Conservation (phyloP, 2,888 invertebrate species). For the Drosophila anceps region DNA sequence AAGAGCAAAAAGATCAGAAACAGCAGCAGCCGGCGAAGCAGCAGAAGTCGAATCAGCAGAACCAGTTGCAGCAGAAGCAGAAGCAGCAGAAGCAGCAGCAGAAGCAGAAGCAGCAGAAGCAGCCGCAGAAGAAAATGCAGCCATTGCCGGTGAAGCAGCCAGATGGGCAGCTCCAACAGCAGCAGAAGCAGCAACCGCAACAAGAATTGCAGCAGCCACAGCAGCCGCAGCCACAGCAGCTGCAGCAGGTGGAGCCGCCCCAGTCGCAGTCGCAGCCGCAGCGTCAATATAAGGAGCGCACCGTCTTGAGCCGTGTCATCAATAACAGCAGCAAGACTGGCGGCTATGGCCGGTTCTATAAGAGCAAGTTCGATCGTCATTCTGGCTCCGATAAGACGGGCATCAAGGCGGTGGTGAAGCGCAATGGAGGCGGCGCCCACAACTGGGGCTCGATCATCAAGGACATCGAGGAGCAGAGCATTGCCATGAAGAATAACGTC, state of each 20-base stretch:
- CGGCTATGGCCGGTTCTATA: not conserved
- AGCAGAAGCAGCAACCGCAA: not conserved
- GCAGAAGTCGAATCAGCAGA: not conserved
- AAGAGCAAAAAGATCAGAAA: not conserved
- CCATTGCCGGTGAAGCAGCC: no score
- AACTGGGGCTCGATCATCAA: slow-evolving; percentile 41
- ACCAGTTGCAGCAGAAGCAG: not conserved
- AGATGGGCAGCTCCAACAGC: not conserved
- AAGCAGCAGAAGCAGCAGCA: not conserved
- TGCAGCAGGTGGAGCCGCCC: not conserved
- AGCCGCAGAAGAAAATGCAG: not conserved
- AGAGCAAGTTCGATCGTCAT: slow-evolving; percentile 32
- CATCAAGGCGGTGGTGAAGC: slow-evolving; percentile 31
- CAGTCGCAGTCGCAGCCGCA: not conserved
- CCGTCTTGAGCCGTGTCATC: slow-evolving; percentile 15
- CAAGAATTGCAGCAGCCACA: not conserved
- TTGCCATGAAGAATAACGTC: not conserved
- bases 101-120: not conserved
- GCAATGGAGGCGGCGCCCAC: slow-evolving; percentile 41
- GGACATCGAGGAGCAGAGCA: slow-evolving; percentile 29
- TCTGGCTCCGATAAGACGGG: slow-evolving; percentile 34
- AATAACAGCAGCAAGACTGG: slow-evolving; percentile 17
- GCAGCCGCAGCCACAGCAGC: not conserved
- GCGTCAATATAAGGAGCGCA: slow-evolving; percentile 1
- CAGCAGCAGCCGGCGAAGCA: not conserved